Conservation (phyloP, 2,797 vertebrate genomes). For the Enteromius thamalakanensis region DNA sequence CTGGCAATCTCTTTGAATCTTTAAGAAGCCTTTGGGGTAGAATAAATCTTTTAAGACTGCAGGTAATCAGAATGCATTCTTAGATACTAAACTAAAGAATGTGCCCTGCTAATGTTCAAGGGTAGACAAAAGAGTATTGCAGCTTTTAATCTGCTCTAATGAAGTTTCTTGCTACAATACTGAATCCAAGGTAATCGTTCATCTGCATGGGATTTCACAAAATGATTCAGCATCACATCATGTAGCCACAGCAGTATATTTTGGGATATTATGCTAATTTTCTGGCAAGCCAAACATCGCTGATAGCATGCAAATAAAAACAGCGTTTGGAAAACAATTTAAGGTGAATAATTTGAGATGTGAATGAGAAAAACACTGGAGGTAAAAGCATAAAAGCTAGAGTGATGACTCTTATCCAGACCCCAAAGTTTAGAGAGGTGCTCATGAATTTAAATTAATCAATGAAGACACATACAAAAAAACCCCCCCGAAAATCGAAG, state of each 20-base stretch:
- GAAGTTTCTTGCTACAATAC: constrained; percentile 24
- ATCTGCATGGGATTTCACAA: constrained; percentile 32
- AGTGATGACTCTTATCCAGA: constrained; percentile 48
- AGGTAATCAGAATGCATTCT: not conserved
- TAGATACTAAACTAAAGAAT: constrained; percentile 11
- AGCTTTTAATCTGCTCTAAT: constrained; percentile 38
- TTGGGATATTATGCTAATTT: constrained; percentile 22
- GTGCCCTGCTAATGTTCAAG: constrained; percentile 27
- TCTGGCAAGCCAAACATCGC: constrained; percentile 39
- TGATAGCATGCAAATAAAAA: constrained; percentile 44
- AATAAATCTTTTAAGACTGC: not conserved
- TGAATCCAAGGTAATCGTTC: constrained; percentile 18
- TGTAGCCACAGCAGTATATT: constrained; percentile 27
- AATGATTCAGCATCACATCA: constrained; percentile 40
- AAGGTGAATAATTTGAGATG: constrained; percentile 34
- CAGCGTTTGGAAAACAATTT: constrained; percentile 24
- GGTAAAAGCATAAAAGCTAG: constrained; percentile 37
- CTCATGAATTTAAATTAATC: constrained; percentile 61
- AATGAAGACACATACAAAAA: constrained; percentile 50
- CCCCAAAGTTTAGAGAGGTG: constrained; percentile 36
- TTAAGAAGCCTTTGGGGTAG: not conserved
- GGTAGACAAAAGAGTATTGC: constrained; percentile 28
- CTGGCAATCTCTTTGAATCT: not conserved
- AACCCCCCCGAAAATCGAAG: constrained; percentile 33
- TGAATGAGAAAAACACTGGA: constrained; percentile 27